Evolutionary conservation across 2,888 invertebrate genomes (phyloP), one percentile per base, ranked within the genome.

Genomic region (Liodrosophila aerea): DNA sequence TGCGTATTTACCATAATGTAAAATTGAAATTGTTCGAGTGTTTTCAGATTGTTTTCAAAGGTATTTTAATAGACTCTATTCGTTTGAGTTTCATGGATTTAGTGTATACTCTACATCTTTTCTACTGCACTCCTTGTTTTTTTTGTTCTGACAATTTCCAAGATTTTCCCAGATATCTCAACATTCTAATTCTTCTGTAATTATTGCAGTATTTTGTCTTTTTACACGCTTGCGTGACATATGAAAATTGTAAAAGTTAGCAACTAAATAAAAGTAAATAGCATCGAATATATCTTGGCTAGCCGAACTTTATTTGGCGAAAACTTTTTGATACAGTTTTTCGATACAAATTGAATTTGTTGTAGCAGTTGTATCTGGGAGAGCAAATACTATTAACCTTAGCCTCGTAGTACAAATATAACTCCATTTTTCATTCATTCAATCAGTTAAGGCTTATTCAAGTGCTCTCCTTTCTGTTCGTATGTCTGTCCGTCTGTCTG

Each of bases 381-480:
- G 29, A 11, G 30, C 40, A 40, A 54, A 54, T 54, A 54, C 45
- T 54, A 64, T 64, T 62, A 53, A 46, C 64, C 52, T 64, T 36
- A 36, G 53, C 46, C n/a, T 59, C 5, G 22, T 22, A 22, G 8
- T 43, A 50, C 18, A 49, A 64, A 33, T 62, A 41, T 46, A 64
- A 33, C 53, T 62, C 13, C 49, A 65, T 65, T 69, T 53, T 54
- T 54, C 15, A 70, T 51, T 51, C 39, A 64, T 44, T 69, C 54
- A 62, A 51, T 56, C 50, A 70, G 71, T 51, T 56, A 39, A 39
- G 64, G 37, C 34, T 18, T 11, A 22, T 9, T 46, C 37, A 36
- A 54, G 69, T 39, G 27, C 12, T 62, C 41, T 47, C 16, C 16
- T 18, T 33, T n/a, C 18, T 40, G 27, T 27, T 8, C 12, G 8